Percentiles rank a stretch among this genome's conserved stretches.
Evolutionary conservation across 1,140 invertebrate genomes (phyloP).

Genomic region (Fopius arisanus): DNA sequence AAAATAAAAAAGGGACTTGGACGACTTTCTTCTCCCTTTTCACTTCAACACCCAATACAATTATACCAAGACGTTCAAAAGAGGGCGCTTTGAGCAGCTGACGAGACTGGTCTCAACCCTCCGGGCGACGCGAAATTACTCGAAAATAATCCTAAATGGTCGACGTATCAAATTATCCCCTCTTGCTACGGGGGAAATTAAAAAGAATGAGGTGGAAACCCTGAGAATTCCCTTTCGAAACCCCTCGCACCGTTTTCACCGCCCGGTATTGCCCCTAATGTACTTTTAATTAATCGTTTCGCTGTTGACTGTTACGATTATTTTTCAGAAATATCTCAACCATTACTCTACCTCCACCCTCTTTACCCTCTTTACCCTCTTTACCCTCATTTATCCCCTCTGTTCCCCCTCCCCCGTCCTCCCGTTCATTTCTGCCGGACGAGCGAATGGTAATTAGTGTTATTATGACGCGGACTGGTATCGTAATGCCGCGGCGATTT

Average conservation of each 20-base stretch:
- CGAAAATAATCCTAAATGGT: conserved; percentile 61
- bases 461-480: conserved; percentile 26
- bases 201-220: neutral
- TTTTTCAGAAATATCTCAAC: conserved; percentile 25
- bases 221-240: neutral
- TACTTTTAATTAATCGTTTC: conserved; percentile 61
- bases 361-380: too few species aligned
- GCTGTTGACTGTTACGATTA: conserved; percentile 26
- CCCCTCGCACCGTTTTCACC: neutral
- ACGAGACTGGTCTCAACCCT: conserved; percentile 51
- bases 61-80: conserved; percentile 44
- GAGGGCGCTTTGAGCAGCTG: conserved; percentile 41
- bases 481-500: conserved; percentile 20
- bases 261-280: conserved; percentile 47
- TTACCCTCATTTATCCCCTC: too few species aligned
- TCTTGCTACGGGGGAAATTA: neutral
- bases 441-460: conserved; percentile 26
- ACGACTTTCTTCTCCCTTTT: neutral
- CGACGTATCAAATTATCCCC: conserved; percentile 59
- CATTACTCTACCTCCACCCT: conserved; percentile 11
- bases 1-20: conserved; percentile 12
- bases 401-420: neutral
- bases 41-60: conserved; percentile 55
- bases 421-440: too few species aligned
- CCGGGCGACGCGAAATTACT: conserved; percentile 60